Percentiles rank a stretch among this genome's conserved stretches.
phyloP scores from a whole-genome alignment of 2,888 invertebrate species.

The Erebia aethiops region DNA sequence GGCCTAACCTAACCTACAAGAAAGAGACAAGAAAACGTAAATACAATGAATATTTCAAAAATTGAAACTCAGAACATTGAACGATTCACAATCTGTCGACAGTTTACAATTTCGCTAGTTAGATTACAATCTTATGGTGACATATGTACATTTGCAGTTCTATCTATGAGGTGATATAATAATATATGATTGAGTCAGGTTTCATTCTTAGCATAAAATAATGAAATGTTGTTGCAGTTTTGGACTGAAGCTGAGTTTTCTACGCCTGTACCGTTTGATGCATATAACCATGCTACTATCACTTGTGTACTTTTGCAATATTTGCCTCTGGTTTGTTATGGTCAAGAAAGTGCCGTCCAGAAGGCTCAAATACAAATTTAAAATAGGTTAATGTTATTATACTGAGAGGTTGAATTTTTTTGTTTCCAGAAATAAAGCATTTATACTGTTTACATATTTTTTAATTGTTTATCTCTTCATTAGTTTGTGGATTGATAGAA shows the following conservation, averaged over 20 bases:
- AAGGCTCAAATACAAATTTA: slow-evolving; percentile 62
- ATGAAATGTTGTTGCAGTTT: slow-evolving; percentile 58
- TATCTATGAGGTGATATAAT: neutral
- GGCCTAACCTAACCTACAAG: too few species aligned
- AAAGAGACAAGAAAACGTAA: too few species aligned
- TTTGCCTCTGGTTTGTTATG: slow-evolving; percentile 74
- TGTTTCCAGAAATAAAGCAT: slow-evolving; percentile 9
- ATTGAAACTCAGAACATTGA: too few species aligned
- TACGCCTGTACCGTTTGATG: slow-evolving; percentile 67
- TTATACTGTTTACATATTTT: neutral
- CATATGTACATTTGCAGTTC: too few species aligned
- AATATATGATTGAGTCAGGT: neutral
- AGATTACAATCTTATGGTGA: too few species aligned
- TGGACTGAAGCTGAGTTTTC: slow-evolving; percentile 69
- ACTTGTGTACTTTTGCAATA: slow-evolving; percentile 73
- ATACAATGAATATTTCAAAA: too few species aligned
- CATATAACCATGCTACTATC: slow-evolving; percentile 74
- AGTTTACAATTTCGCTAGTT: too few species aligned
- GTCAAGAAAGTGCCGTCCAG: slow-evolving; percentile 64
- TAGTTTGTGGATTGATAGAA: too few species aligned
- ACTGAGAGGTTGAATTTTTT: neutral
- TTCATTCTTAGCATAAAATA: neutral
- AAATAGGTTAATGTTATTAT: slow-evolving; percentile 52
- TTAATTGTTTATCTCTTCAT: too few species aligned
- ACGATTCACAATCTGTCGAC: too few species aligned